Evolutionary conservation across 2,113 vertebrate species (phyloP).

Genomic region (Numida meleagris): DNA sequence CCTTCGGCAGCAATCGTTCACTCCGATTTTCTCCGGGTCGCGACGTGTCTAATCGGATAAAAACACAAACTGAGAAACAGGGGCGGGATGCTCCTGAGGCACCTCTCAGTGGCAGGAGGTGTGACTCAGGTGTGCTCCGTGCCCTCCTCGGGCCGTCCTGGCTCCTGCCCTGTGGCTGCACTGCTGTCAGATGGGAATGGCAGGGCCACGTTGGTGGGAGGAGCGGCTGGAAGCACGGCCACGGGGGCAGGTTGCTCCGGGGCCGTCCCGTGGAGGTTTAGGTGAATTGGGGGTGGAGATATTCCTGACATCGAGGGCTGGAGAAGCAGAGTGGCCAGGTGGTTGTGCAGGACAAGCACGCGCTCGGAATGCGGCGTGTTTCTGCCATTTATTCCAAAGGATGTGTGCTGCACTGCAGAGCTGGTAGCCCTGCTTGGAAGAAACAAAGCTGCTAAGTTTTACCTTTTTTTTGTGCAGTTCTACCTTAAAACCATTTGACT

Average conservation of each 20-base stretch:
- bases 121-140: rapidly evolving
- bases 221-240: no score
- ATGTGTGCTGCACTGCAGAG: background rate
- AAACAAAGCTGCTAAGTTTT: background rate
- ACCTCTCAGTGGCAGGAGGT: background rate
- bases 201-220: rapidly evolving
- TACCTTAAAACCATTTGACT: background rate
- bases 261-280: background rate
- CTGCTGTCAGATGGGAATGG: no score
- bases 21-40: background rate
- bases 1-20: background rate
- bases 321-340: background rate
- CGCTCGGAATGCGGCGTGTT: background rate
- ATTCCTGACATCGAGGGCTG: rapidly evolving
- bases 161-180: background rate
- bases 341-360: no score
- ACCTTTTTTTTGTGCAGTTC: background rate
- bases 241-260: no score
- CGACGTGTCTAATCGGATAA: background rate
- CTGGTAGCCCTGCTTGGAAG: background rate
- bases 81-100: background rate
- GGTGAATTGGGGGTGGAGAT: background rate
- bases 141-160: background rate
- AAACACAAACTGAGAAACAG: background rate
- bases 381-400: background rate